A percentile compares a stretch with the other conserved stretches of the same genome.
Evolutionary conservation across 2,113 vertebrate genomes (phyloP).

Genomic region (Candoia aspera): DNA sequence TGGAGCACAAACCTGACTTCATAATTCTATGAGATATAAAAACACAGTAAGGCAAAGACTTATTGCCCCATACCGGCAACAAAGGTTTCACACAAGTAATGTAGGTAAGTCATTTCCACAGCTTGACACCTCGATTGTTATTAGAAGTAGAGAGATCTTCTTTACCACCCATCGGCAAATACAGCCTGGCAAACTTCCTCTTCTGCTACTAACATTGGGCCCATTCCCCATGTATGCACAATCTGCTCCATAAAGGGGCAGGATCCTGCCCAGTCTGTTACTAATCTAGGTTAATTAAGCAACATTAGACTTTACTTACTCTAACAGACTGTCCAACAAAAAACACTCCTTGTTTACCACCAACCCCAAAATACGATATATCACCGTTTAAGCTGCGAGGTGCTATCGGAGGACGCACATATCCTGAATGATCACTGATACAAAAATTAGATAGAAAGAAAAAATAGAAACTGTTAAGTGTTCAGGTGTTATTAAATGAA

Average conservation of each 20-base stretch:
- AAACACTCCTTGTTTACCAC: constrained; percentile 95
- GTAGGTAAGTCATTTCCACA: background rate
- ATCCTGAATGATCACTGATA: constrained; percentile 80
- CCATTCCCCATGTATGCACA: background rate
- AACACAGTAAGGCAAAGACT: background rate
- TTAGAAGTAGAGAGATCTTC: background rate
- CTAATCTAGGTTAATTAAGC: background rate
- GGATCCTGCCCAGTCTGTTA: background rate
- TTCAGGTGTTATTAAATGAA: background rate
- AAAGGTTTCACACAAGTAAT: background rate
- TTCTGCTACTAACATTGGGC: background rate
- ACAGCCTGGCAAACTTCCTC: background rate
- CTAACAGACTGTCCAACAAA: constrained; percentile 88
- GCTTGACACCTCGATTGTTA: too few relatives aligned
- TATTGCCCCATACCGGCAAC: background rate
- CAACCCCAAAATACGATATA: constrained; percentile 96
- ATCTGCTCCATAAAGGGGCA: background rate
- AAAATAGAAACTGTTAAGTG: background rate
- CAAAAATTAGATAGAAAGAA: constrained; percentile 31
- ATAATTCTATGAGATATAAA: background rate
- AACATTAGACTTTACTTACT: constrained; percentile 73
- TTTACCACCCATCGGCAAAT: background rate
- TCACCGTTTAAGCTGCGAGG: constrained; percentile 94
- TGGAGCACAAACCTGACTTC: background rate
- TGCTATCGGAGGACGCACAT: constrained; percentile 81